Percentiles rank a stretch among this genome's conserved stretches.
These are phyloP conservation scores for Philaethria dido DNA, from an alignment of 2,888 invertebrate genomes.

Conservation along the genomic window DNA sequence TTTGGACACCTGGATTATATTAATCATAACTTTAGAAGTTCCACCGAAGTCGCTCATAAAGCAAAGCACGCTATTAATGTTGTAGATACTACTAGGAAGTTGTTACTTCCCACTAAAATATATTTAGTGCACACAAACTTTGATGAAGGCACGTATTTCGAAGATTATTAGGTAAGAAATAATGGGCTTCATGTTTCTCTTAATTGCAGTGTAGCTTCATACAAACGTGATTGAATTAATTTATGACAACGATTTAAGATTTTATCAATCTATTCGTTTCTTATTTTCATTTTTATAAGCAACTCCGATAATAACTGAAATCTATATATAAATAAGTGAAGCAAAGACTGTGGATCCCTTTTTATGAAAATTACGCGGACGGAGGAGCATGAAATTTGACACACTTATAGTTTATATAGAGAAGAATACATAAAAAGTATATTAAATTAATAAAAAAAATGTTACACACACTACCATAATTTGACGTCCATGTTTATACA, in stretches of 20 bases:
- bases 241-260: neutral
- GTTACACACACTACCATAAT: no score
- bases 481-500: no score
- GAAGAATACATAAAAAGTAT: no score
- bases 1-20: constrained; percentile 53
- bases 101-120: constrained; percentile 28
- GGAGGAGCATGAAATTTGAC: no score
- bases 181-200: constrained; percentile 18
- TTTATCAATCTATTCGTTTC: no score
- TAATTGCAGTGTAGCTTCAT: constrained; percentile 12
- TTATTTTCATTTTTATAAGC: no score
- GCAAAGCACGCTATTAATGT: constrained; percentile 61
- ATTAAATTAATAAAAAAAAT: no score
- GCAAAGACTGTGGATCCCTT: no score
- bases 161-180: constrained; percentile 24
- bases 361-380: no score
- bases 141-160: constrained; percentile 29
- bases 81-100: constrained; percentile 38
- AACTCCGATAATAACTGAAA: neutral
- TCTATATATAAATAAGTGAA: no score
- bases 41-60: constrained; percentile 59
- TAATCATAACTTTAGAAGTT: constrained; percentile 65
- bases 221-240: neutral
- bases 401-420: neutral
- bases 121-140: constrained; percentile 24